Evolutionary conservation across 2,888 invertebrate species (phyloP).

Genomic region (Drosophila meridiana): DNA sequence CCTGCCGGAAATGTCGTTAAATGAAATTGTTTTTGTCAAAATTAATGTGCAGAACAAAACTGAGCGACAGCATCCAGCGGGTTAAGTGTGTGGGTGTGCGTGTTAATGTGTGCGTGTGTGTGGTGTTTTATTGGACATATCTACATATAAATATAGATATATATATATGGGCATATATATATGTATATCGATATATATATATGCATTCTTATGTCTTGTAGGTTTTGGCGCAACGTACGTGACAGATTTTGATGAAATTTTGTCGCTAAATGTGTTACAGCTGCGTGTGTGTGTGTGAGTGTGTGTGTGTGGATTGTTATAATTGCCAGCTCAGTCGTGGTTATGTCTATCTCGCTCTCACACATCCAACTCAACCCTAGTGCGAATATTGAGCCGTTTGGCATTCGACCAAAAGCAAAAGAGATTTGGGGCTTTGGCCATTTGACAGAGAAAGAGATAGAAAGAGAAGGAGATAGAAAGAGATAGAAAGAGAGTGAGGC

Average conservation of each 20-base stretch:
- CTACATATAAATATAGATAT: slow-evolving; percentile 21
- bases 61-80: slow-evolving; percentile 46
- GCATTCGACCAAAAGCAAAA: slow-evolving; percentile 3
- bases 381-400: slow-evolving; percentile 40
- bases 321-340: slow-evolving; percentile 54
- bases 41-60: slow-evolving; percentile 66
- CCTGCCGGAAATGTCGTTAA: slow-evolving; percentile 74
- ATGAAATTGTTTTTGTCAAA: slow-evolving; percentile 75
- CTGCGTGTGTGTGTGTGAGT: slow-evolving; percentile 9
- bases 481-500: background rate
- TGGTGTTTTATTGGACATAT: slow-evolving; percentile 20
- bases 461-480: background rate
- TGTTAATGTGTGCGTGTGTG: background rate
- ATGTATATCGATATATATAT: background rate
- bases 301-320: slow-evolving; percentile 35
- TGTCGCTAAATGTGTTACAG: slow-evolving; percentile 56
- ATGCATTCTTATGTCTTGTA: slow-evolving; percentile 15
- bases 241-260: slow-evolving; percentile 74
- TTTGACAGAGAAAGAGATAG: background rate
- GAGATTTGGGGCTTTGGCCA: slow-evolving; percentile 1
- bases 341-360: background rate
- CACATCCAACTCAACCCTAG: background rate
- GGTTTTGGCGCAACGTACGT: slow-evolving; percentile 49
- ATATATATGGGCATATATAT: slow-evolving; percentile 3
- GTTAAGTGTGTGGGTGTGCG: slow-evolving; percentile 60